phyloP scores from a whole-genome alignment of 2,113 vertebrate species.

The Camelus bactrianus region DNA sequence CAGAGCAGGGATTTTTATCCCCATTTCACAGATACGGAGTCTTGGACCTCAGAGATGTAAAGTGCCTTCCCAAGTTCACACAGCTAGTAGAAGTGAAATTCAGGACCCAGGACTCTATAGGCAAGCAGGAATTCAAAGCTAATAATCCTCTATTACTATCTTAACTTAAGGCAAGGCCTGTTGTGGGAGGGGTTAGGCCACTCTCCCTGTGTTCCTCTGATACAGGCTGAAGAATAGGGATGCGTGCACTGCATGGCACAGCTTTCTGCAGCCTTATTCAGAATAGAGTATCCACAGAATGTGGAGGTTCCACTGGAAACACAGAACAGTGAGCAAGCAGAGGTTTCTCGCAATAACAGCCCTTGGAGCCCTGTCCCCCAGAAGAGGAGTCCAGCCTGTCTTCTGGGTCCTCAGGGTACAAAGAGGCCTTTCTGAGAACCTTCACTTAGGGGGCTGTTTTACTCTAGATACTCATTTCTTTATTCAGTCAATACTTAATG shows the following conservation, averaged over 20 bases:
- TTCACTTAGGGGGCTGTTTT: background rate
- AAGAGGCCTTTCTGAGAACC: background rate
- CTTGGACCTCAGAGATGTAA: slow-evolving; percentile 30
- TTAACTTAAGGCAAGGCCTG: background rate
- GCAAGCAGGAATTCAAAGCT: slow-evolving; percentile 24
- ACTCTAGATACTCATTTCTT: slow-evolving; percentile 10
- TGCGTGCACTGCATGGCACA: background rate
- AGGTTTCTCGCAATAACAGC: background rate
- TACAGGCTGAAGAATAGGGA: background rate
- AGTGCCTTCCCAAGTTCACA: background rate
- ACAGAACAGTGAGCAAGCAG: background rate
- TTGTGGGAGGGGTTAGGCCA: background rate
- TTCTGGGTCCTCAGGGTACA: background rate
- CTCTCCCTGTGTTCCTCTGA: background rate
- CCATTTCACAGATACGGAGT: background rate
- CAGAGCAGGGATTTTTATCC: slow-evolving; percentile 14
- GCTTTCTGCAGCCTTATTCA: background rate
- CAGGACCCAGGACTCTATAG: background rate
- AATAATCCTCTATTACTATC: background rate
- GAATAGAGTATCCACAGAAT: background rate
- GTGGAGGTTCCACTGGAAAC: background rate
- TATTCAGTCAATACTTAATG: slow-evolving; percentile 41
- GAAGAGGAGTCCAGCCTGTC: background rate
- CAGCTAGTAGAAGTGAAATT: background rate
- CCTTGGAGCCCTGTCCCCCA: background rate